phyloP scores from a whole-genome alignment of 2,797 vertebrate genomes.

The Melanogrammus aeglefinus region DNA sequence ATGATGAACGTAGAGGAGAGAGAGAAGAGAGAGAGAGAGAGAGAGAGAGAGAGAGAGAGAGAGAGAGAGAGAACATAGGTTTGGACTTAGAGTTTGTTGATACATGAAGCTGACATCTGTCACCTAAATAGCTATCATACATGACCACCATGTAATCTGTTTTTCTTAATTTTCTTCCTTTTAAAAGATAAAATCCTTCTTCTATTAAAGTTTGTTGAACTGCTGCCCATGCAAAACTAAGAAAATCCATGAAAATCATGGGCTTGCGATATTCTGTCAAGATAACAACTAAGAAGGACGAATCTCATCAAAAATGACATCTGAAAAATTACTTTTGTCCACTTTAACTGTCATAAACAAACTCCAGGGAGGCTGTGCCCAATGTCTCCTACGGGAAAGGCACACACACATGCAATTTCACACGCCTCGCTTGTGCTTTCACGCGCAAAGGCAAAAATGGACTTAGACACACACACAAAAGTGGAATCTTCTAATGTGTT shows the following conservation, averaged over 20 bases:
- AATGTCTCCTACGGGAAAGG: background rate
- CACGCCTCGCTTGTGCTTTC: background rate
- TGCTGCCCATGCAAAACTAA: background rate
- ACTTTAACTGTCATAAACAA: background rate
- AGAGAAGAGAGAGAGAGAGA: no score
- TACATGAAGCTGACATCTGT: no score
- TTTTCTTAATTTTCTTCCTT: no score
- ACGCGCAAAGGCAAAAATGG: background rate
- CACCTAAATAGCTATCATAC: no score
- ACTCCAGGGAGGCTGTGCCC: background rate
- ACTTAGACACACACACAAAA: constrained; percentile 1
- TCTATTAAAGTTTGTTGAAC: background rate
- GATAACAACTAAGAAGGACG: background rate
- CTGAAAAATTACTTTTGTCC: background rate
- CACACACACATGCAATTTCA: background rate
- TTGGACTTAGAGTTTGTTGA: background rate
- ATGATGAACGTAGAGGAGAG: no score
- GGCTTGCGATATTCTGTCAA: background rate
- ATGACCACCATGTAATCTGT: no score
- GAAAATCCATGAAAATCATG: background rate
- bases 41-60: background rate
- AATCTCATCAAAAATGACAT: background rate
- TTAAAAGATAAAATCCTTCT: no score
- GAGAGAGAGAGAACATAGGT: background rate
- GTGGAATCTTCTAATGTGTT: constrained; percentile 32